Evolutionary conservation across 2,113 vertebrate genomes (phyloP).

Genomic region (Pterocles orientalis): DNA sequence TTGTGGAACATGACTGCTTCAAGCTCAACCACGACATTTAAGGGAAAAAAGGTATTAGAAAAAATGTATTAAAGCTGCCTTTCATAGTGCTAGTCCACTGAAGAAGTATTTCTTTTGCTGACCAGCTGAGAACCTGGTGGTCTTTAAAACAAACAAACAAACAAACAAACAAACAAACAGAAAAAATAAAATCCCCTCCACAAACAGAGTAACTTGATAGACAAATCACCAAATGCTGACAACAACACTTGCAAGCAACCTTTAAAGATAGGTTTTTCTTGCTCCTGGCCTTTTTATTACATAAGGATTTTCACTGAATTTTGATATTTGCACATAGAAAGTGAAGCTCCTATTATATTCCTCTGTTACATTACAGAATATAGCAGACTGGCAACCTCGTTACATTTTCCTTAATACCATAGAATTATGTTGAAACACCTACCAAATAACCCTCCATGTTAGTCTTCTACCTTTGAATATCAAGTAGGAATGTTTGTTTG

Average conservation of each 20-base stretch:
- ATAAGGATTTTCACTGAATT: neutral
- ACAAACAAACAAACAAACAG: neutral
- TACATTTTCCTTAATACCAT: neutral
- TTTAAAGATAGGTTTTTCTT: neutral
- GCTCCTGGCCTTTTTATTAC: neutral
- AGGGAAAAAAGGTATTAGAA: neutral
- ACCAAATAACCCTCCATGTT: neutral
- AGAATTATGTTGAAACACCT: neutral
- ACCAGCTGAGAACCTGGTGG: neutral
- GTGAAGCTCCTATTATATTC: neutral
- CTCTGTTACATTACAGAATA: neutral
- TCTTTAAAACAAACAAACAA: neutral
- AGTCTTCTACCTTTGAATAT: neutral
- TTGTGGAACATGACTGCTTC: neutral
- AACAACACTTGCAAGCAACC: neutral
- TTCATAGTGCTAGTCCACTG: neutral
- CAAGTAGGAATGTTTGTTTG: accelerated
- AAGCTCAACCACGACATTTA: neutral
- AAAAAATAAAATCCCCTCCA: neutral
- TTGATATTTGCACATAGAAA: neutral
- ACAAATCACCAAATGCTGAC: neutral
- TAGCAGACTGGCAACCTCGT: neutral
- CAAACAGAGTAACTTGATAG: neutral
- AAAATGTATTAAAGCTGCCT: neutral
- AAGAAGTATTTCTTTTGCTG: neutral